Base-by-base conservation (phyloP, 2,888 invertebrate species). In the Drymonia ruficornis region DNA sequence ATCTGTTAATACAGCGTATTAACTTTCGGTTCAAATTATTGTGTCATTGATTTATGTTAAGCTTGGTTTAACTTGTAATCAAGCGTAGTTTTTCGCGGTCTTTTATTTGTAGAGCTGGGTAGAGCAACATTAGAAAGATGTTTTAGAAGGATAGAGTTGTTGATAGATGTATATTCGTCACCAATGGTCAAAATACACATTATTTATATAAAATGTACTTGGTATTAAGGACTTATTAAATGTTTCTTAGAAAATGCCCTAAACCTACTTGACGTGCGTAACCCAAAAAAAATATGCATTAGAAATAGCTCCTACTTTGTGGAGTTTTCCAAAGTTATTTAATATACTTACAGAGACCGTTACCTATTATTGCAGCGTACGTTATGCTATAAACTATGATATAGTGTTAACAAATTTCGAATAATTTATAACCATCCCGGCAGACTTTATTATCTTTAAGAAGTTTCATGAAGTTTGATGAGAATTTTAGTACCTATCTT, bases 371-470 rank as follows among this genome's bases (percentile, higher is more conserved):
- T 28, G n/a, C 45, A 8, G 4, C 11, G 16, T 19, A 43, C 28
- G n/a, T 28, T 28, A 28, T 15, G 7, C n/a, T n/a, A 45, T 28
- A 45, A 45, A 28, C 54, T 61, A 64, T 52, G 38, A 53, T 46
- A 18, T 42, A 48, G 29, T 45, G 45, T 45, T 61, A 53, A 64
- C 45, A 40, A 50, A 51, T 57, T 61, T 46, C 53, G 51, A 52
- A 43, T 61, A 61, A 54, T 57, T 57, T 54, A 63, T 52, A 43
- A 40, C 56, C 40, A 48, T 49, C 50, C 49, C 1, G 5, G 1
- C n/a, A 18, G 8, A 7, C 23, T 28, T 45, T 28, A 45, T 28
- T 45, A 45, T 28, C 28, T 28, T 28, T n/a, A 15, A 45, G 45
- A 6, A 13, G 12, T 15, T 45, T 28, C 45, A 45, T 23, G n/a